Percentiles rank a stretch among this genome's conserved stretches.
Evolutionary conservation across 2,888 invertebrate genomes (phyloP).

Genomic region (Pristionchus entomophagus): DNA sequence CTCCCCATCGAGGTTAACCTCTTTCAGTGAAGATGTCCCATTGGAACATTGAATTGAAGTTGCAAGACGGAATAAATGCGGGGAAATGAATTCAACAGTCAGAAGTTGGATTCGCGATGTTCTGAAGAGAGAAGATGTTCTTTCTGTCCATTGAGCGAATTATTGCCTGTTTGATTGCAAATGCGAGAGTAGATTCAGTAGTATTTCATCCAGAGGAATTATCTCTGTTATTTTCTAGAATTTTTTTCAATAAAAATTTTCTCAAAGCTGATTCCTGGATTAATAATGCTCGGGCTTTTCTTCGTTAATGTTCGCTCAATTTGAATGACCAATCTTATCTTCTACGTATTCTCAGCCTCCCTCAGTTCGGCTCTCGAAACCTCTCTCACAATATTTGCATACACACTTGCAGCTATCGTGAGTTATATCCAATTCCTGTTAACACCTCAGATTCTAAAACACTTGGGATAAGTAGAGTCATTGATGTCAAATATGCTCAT

Average conservation of each 20-base stretch:
- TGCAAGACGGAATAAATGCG: not conserved
- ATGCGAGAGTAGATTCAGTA: not conserved
- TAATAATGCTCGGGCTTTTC: not conserved
- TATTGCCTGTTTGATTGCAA: not conserved
- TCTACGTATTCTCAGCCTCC: not conserved
- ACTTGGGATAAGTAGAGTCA: too few species aligned
- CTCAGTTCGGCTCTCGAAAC: not conserved
- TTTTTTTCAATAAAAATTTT: not conserved
- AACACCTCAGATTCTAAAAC: too few species aligned
- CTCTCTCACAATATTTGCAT: not conserved
- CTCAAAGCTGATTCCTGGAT: slow-evolving; percentile 9
- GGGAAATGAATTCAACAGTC: not conserved
- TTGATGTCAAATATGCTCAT: too few species aligned
- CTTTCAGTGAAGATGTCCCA: not conserved
- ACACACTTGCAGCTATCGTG: not conserved
- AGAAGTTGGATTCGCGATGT: not conserved
- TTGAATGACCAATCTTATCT: not conserved
- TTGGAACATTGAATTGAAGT: not conserved
- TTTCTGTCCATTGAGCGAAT: slow-evolving; percentile 8
- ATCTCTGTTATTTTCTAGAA: not conserved
- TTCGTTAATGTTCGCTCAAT: not conserved
- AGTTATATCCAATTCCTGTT: not conserved
- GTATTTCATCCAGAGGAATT: not conserved
- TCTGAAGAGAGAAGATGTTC: too few species aligned
- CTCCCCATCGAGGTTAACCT: not conserved